Evolutionary conservation across 2,797 vertebrate species (phyloP), one percentile per base, ranked within the genome.

Genomic region (Lemur catta): DNA sequence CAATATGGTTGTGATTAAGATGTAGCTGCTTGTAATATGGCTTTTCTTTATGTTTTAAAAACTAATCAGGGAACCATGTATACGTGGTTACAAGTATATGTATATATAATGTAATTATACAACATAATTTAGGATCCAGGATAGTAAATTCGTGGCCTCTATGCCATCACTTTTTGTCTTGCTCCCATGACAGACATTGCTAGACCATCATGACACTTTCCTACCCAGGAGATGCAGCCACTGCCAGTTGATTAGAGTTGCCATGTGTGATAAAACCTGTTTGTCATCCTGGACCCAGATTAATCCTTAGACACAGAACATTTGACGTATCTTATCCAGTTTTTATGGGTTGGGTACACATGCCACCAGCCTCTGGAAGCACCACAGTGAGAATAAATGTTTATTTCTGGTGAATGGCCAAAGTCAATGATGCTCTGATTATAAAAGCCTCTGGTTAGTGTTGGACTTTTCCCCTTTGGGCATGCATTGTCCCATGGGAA

Each of bases 41-140:
- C 67, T 89, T 97, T 90, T 79, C 12, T 43, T 88, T 91, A 71
- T 57, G 74, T 86, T 52, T 71, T 63, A 74, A 55, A 81, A 92
- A 26, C 5, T 57, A 75, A 75, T 75, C 57, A 57, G 67, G 48
- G 78, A 46, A 90, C 65, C 52, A 65, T 84, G 24, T 63, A 7
- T 35, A 24, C 80, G 24, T 89, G 63, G 57, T 59, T 91, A 30
- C 59, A 46, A 28, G 38, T 78, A 8, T 82, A 41, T 71, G 28
- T 7, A 71, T 75, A 50, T n/a, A 33, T 78, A 85, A 59, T 79
- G 20, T 74, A 92, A 78, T 57, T 76, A 69, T 43, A 69, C 9
- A 38, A 18, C n/a, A 35, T 41, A 41, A 52, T 88, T 43, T 76
- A 90, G 82, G 13, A 63, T 50, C 2, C 15, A 26, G 57, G 71